phyloP scores from a whole-genome alignment of 2,888 invertebrate genomes.

The Oscheius sp. region DNA sequence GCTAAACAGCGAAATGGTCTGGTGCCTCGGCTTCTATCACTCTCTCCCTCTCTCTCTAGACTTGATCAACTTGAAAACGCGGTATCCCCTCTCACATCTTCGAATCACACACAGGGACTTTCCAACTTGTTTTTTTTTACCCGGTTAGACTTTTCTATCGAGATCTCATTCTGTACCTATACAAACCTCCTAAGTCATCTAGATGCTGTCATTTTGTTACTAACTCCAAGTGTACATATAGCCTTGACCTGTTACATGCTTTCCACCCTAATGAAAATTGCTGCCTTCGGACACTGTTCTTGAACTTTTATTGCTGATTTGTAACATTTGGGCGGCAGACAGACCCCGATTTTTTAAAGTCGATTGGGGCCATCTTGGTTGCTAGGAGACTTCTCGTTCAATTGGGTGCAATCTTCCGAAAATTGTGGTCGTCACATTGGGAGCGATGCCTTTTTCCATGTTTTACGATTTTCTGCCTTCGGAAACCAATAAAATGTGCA shows the following conservation, averaged over 20 bases:
- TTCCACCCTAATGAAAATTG: too few species aligned
- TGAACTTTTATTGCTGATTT: too few species aligned
- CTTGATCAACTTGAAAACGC: constrained; percentile 5
- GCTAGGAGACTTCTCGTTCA: not conserved
- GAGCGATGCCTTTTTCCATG: too few species aligned
- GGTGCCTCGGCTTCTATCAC: constrained; percentile 7
- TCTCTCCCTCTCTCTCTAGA: too few species aligned
- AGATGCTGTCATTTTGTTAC: not conserved
- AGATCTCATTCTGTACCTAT: constrained; percentile 7
- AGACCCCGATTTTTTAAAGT: too few species aligned
- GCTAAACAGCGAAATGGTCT: constrained; percentile 7
- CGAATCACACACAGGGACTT: constrained; percentile 5
- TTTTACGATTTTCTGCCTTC: too few species aligned
- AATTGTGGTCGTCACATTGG: not conserved
- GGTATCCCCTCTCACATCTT: constrained; percentile 12
- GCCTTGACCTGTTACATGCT: too few species aligned
- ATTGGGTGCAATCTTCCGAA: not conserved
- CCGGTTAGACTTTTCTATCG: constrained; percentile 12
- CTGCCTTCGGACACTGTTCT: too few species aligned
- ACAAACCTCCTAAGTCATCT: not conserved
- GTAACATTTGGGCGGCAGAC: too few species aligned
- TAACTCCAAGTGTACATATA: too few species aligned
- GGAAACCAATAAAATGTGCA: too few species aligned
- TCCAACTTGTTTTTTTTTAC: constrained; percentile 13
- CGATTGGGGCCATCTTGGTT: not conserved